phyloP scores from a whole-genome alignment of 1,140 invertebrate species.

The Drosophila cardini region DNA sequence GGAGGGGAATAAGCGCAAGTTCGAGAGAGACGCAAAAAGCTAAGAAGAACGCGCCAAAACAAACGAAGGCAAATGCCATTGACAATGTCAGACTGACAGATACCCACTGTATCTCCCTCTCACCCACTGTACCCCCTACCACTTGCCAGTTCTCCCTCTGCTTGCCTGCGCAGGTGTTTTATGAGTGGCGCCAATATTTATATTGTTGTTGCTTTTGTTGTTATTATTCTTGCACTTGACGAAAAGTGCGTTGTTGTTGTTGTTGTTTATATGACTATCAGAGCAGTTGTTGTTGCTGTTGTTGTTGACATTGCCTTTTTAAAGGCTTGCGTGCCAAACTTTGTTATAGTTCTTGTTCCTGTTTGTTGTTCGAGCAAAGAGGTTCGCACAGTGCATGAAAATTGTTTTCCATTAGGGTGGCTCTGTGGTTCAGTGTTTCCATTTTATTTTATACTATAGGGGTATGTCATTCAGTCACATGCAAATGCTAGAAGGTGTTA shows the following conservation, averaged over 20 bases:
- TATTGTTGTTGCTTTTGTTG: slow-evolving; percentile 49
- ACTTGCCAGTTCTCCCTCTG: neutral
- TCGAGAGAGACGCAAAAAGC: slow-evolving; percentile 22
- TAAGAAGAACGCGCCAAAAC: slow-evolving; percentile 46
- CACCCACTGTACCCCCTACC: neutral
- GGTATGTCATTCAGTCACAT: slow-evolving; percentile 51
- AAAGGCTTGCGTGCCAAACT: slow-evolving; percentile 73
- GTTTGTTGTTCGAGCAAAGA: slow-evolving; percentile 19
- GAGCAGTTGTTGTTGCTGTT: slow-evolving; percentile 30
- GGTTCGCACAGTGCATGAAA: slow-evolving; percentile 37
- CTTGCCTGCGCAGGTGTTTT: slow-evolving; percentile 62
- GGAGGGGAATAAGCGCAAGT: neutral
- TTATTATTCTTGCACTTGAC: slow-evolving; percentile 48
- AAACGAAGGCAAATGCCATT: slow-evolving; percentile 62
- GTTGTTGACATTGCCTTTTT: slow-evolving; percentile 43
- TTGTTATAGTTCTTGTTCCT: slow-evolving; percentile 17
- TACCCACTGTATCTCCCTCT: slow-evolving; percentile 32
- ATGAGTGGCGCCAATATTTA: slow-evolving; percentile 61
- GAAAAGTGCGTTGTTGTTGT: slow-evolving; percentile 39
- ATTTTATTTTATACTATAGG: neutral
- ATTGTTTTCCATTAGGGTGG: slow-evolving; percentile 42
- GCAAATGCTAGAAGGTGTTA: slow-evolving; percentile 81
- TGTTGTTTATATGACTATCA: slow-evolving; percentile 2
- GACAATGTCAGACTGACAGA: slow-evolving; percentile 70
- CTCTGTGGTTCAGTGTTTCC: slow-evolving; percentile 6